Conservation (phyloP, 37 sponge, comb jelly and placozoan genomes). For the Bolinopsis microptera region DNA sequence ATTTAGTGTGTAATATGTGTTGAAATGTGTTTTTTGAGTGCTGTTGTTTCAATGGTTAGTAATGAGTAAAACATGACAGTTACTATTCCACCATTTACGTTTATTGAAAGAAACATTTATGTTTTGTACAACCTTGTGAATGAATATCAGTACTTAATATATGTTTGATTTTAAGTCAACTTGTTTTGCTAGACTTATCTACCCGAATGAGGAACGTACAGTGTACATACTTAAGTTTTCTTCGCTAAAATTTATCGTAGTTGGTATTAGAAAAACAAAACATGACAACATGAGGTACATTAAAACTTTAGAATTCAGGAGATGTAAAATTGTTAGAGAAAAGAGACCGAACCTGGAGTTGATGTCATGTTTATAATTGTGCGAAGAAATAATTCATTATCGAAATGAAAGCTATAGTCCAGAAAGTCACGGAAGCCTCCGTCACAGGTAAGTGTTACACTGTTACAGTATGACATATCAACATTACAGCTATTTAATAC, state of each 20-base stretch:
- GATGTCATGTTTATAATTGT: too few relatives aligned
- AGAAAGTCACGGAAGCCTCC: slow-evolving; percentile 29
- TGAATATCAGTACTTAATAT: background rate
- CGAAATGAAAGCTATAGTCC: slow-evolving; percentile 34
- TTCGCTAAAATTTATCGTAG: too few relatives aligned
- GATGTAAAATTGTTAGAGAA: background rate
- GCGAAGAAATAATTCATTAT: too few relatives aligned
- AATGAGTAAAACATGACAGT: background rate
- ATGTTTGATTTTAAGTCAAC: background rate
- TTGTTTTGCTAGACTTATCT: background rate
- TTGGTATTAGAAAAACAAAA: too few relatives aligned
- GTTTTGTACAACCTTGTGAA: background rate
- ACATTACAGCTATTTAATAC: too few relatives aligned
- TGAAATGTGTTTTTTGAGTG: background rate
- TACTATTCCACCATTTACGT: background rate
- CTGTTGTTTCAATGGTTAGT: background rate
- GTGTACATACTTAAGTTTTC: too few relatives aligned
- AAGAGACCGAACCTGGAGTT: background rate
- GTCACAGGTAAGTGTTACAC: background rate
- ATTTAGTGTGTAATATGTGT: background rate
- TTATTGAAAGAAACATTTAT: background rate
- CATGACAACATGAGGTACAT: too few relatives aligned
- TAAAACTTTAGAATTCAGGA: background rate
- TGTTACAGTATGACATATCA: too few relatives aligned
- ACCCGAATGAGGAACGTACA: too few relatives aligned